Conservation (phyloP, 2,888 invertebrate genomes). For the Steinernema hermaphroditum region DNA sequence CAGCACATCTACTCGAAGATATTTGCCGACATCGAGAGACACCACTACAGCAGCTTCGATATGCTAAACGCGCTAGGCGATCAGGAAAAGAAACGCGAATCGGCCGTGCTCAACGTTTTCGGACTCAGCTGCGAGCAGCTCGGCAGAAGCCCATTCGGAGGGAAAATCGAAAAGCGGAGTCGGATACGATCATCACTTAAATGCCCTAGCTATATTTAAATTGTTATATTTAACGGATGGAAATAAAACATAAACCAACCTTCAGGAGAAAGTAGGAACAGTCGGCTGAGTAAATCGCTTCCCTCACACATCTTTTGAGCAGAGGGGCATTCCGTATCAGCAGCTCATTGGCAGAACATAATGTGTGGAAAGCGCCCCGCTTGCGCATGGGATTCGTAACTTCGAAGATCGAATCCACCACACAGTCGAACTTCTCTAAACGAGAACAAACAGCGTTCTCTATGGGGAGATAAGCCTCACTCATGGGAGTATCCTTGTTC, state of each 20-base stretch:
- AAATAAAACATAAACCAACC: too few species aligned
- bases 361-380: not conserved
- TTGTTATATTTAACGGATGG: too few species aligned
- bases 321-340: not conserved
- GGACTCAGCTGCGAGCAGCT: not conserved
- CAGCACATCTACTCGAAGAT: not conserved
- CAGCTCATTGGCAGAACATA: not conserved
- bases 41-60: not conserved
- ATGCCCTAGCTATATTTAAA: too few species aligned
- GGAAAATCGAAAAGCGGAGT: too few species aligned
- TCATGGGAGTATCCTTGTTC: not conserved
- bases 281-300: conserved; percentile 35
- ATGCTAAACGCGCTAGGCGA: not conserved
- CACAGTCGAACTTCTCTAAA: not conserved
- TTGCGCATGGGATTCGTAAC: not conserved
- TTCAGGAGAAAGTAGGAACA: conserved; percentile 44
- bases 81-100: not conserved
- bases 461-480: too few species aligned
- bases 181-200: too few species aligned
- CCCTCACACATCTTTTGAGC: not conserved
- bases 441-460: too few species aligned
- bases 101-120: not conserved
- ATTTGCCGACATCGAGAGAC: not conserved
- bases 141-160: not conserved
- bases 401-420: conserved; percentile 23